These are phyloP conservation scores for Allygus modestus DNA, from an alignment of 2,888 invertebrate genomes.

Conservation along the genomic window DNA sequence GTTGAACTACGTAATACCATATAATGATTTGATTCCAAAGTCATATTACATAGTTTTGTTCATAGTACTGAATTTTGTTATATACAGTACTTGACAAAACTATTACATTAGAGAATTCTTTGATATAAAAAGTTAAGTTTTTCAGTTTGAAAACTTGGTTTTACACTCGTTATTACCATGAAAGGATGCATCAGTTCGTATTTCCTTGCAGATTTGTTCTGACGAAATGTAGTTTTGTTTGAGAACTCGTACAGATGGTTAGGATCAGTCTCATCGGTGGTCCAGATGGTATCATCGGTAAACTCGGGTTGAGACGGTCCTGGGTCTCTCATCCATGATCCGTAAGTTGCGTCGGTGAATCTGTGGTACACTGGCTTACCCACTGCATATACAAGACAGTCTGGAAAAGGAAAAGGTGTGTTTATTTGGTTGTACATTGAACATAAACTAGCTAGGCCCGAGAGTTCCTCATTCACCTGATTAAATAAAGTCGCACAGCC, in stretches of 20 bases:
- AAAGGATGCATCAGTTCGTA: constrained; percentile 75
- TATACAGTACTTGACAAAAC: too few relatives aligned
- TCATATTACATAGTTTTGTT: too few relatives aligned
- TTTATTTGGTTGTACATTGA: too few relatives aligned
- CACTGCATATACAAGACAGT: constrained; percentile 92
- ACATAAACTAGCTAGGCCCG: too few relatives aligned
- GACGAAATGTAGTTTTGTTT: constrained; percentile 83
- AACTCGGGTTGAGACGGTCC: constrained; percentile 74
- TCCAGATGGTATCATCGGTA: constrained; percentile 87
- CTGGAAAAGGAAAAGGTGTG: constrained; percentile 78
- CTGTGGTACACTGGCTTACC: constrained; percentile 96
- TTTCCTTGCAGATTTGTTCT: constrained; percentile 72
- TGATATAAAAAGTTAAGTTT: too few relatives aligned
- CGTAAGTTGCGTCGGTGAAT: constrained; percentile 87
- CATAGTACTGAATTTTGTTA: too few relatives aligned
- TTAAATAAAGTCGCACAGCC: too few relatives aligned
- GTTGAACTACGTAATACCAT: too few relatives aligned
- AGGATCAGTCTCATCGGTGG: constrained; percentile 87
- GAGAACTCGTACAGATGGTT: constrained; percentile 87
- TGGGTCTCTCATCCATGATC: constrained; percentile 78
- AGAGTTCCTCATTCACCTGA: too few relatives aligned
- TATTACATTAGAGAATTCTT: too few relatives aligned
- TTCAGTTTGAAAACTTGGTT: too few relatives aligned
- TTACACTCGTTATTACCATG: constrained; percentile 72
- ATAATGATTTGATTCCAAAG: too few relatives aligned